Evolutionary conservation across 1,140 invertebrate species (phyloP).

Genomic region (Bombus pyrosoma): DNA sequence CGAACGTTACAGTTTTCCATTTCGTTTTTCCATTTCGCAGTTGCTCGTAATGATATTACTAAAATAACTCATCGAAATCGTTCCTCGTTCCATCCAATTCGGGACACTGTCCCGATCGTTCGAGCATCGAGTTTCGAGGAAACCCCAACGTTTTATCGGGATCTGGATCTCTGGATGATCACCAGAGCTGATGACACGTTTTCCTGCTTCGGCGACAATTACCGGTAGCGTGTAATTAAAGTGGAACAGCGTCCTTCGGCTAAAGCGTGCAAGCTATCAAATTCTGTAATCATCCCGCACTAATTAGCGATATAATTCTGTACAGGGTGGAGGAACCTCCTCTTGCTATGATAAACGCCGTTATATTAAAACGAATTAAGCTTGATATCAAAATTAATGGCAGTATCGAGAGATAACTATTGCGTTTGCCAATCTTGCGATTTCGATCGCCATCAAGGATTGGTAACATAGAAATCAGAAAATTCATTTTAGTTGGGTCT

Average conservation of each 20-base stretch:
- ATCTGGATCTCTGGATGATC: neutral
- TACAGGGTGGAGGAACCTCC: neutral
- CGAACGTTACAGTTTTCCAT: slow-evolving; percentile 5
- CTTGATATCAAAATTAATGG: neutral
- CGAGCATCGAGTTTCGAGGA: neutral
- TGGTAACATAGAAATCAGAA: neutral
- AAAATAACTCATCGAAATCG: slow-evolving; percentile 9
- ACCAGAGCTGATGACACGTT: neutral
- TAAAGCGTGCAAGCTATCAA: neutral
- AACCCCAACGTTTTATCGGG: neutral
- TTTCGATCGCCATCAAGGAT: neutral
- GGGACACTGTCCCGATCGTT: neutral
- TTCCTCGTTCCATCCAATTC: neutral
- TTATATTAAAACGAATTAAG: neutral
- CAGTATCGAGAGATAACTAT: neutral
- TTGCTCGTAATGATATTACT: slow-evolving; percentile 19
- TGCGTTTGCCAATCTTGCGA: neutral
- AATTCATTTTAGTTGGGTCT: neutral
- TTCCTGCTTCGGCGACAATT: neutral
- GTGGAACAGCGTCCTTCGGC: neutral
- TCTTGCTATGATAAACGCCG: neutral
- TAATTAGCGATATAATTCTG: slow-evolving; percentile 5
- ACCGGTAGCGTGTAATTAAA: neutral
- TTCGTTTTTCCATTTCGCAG: slow-evolving; percentile 11
- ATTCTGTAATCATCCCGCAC: neutral